Conservation (phyloP, 1,140 invertebrate genomes). For the Drosophila prosaltans region DNA sequence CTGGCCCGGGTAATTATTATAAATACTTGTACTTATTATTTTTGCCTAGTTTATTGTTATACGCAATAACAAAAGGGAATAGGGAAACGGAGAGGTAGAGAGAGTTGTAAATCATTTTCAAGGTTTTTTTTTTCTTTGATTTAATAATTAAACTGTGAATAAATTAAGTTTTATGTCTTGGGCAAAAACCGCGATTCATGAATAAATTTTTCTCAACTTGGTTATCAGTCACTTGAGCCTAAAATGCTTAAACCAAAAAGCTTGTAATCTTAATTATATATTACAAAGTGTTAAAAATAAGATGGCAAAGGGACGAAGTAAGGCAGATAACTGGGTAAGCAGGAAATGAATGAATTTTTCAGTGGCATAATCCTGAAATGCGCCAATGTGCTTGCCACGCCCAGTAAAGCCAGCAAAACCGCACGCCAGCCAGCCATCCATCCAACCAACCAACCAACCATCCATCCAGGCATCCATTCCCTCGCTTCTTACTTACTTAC, state of each 20-base stretch:
- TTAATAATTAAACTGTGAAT: conserved; percentile 71
- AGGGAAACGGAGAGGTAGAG: neutral
- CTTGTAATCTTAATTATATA: conserved; percentile 82
- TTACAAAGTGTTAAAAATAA: conserved; percentile 72
- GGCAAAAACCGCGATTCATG: conserved; percentile 36
- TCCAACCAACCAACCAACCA: conserved; percentile 15
- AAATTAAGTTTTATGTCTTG: conserved; percentile 53
- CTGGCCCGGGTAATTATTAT: conserved; percentile 16
- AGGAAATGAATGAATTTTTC: conserved; percentile 81
- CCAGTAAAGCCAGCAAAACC: conserved; percentile 38
- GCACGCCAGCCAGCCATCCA: conserved; percentile 27
- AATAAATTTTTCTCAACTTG: conserved; percentile 74
- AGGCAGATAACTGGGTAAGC: neutral
- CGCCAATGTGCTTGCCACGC: conserved; percentile 71
- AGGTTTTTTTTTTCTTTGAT: conserved; percentile 54
- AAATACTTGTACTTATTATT: conserved; percentile 12
- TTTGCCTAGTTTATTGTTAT: conserved; percentile 7
- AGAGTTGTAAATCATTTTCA: conserved; percentile 9
- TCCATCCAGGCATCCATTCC: conserved; percentile 4
- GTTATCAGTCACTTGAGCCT: conserved; percentile 74
- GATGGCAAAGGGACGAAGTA: neutral
- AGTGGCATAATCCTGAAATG: conserved; percentile 77
- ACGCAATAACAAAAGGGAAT: neutral
- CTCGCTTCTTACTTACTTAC: conserved; percentile 33
- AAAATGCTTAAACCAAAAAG: conserved; percentile 67